Evolutionary conservation across 2,888 invertebrate genomes (phyloP).

Genomic region (Drosophila incognita): DNA sequence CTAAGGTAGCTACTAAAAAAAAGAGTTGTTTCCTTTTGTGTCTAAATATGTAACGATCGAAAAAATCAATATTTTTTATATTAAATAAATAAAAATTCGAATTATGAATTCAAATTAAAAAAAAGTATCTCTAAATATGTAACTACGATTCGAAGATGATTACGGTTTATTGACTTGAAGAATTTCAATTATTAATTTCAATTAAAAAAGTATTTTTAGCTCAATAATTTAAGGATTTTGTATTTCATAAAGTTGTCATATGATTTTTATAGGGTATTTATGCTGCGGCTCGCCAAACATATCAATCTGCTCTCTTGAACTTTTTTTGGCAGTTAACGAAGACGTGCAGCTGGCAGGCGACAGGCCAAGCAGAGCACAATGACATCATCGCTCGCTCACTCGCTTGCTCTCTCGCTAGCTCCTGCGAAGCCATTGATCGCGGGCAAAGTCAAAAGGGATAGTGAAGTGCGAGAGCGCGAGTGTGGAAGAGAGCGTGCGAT

Average conservation of each 20-base stretch:
- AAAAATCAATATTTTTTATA: not conserved
- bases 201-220: not conserved
- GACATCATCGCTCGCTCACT: conserved; percentile 46
- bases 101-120: not conserved
- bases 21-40: not conserved
- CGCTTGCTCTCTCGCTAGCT: conserved; percentile 21
- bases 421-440: conserved; percentile 39
- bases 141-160: not conserved
- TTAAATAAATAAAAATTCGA: not conserved
- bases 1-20: conserved; percentile 17
- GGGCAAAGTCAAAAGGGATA: conserved; percentile 19
- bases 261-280: conserved; percentile 10
- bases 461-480: not conserved
- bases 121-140: not conserved
- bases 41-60: conserved; percentile 1
- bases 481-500: not conserved
- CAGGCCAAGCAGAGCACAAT: conserved; percentile 34
- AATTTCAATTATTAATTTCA: not conserved
- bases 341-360: conserved; percentile 53
- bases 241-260: not conserved
- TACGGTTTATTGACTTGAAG: too few species aligned
- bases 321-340: conserved; percentile 32
- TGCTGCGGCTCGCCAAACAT: not conserved
- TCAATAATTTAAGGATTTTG: not conserved
- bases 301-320: conserved; percentile 15